Evolutionary conservation across 2,888 invertebrate species (phyloP), one percentile per base, ranked within the genome.

Genomic region (Cantharis rustica): DNA sequence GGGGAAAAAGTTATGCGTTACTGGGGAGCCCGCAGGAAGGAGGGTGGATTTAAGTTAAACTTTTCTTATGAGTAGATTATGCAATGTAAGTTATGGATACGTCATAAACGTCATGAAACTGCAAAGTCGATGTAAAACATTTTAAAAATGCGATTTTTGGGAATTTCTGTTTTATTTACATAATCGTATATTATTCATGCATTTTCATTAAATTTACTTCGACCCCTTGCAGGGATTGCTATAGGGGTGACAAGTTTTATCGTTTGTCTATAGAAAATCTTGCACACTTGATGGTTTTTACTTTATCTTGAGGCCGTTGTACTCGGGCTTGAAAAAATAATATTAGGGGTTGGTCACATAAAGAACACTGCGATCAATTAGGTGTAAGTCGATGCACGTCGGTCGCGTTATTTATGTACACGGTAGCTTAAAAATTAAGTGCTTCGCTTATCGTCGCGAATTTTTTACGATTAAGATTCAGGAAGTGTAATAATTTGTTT

Each of bases 401-500:
- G 23, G 23, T 69, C 31, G 63, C 7, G 62, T 62, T 62, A 16
- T 62, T 62, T 16, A 11, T 62, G 62, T 62, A 20, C 20, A 13
- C n/a, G 20, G 16, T 16, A n/a, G 20, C n/a, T n/a, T 64, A 31
- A 47, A 26, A 64, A 64, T 64, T 64, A 64, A 64, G 17, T 64
- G 64, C 64, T 64, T 64, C 10, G 64, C 16, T 16, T 64, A 69
- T 23, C 69, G 13, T n/a, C 15, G 26, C 23, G n/a, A 20, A 69
- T 27, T 27, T 31, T 69, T 69, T 31, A 11, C 64, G n/a, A 80
- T 81, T 80, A 81, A 78, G 79, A 79, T 71, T 47, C 75, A 83
- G 85, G 85, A 85, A 84, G 85, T 84, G 86, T 84, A 85, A 85
- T 86, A 86, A 86, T 86, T 86, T 85, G 85, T 84, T 83, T 84